These are phyloP conservation scores for Phalloptychus januarius DNA, from an alignment of 2,797 vertebrate species.

Conservation along the genomic window DNA sequence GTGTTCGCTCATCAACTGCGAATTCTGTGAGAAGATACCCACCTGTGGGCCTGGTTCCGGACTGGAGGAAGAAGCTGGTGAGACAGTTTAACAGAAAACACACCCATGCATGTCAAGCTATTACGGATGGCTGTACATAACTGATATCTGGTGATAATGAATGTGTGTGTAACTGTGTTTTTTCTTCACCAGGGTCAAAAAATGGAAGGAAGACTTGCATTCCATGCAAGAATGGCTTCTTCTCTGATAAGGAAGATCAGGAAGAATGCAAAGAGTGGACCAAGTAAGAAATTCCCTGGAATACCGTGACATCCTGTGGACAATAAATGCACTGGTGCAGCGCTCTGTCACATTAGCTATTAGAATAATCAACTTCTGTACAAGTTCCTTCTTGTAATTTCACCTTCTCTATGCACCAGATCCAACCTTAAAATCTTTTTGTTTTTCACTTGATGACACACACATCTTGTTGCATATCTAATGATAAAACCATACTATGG, in stretches of 20 bases:
- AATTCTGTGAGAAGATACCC: conserved; percentile 86
- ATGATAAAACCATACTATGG: background rate
- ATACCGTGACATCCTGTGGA: conserved; percentile 28
- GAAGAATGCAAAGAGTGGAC: conserved; percentile 89
- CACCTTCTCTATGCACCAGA: background rate
- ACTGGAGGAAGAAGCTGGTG: conserved; percentile 68
- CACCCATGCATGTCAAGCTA: background rate
- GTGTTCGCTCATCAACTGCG: conserved; percentile 87
- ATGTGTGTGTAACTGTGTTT: background rate
- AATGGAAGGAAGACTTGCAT: conserved; percentile 68
- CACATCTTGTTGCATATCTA: background rate
- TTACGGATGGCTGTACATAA: background rate
- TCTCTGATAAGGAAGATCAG: conserved; percentile 78
- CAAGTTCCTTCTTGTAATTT: background rate
- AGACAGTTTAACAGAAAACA: conserved; percentile 24
- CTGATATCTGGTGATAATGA: background rate
- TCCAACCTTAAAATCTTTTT: background rate
- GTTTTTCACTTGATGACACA: too few relatives aligned
- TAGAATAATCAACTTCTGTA: conserved; percentile 73
- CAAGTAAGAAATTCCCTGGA: conserved; percentile 81
- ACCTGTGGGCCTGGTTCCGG: conserved; percentile 83
- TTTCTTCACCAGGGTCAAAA: conserved; percentile 52
- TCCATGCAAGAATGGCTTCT: conserved; percentile 84
- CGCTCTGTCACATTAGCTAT: conserved; percentile 47
- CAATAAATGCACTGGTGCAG: conserved; percentile 47